phyloP scores from a whole-genome alignment of 2,113 vertebrate genomes.

The Nesospiza acunhae region DNA sequence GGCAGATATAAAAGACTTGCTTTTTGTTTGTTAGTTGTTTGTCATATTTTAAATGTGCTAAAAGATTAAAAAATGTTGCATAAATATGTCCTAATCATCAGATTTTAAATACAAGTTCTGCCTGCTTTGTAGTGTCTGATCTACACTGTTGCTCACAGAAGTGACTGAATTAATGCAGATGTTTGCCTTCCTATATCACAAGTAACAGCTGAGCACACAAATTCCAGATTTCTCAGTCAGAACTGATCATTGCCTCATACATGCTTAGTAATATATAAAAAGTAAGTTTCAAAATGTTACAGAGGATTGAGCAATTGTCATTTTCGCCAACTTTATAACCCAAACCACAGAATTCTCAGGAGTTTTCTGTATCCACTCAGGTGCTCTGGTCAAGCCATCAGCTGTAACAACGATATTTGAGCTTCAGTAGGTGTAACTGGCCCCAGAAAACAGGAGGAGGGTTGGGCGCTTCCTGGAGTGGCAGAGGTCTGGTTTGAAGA shows the following conservation, averaged over 20 bases:
- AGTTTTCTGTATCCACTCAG: background rate
- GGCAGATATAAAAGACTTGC: background rate
- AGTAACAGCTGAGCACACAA: slow-evolving; percentile 26
- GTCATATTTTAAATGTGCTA: background rate
- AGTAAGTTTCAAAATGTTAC: background rate
- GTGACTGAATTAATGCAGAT: background rate
- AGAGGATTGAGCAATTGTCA: background rate
- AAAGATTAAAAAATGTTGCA: background rate
- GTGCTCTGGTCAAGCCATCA: background rate
- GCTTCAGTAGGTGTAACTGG: background rate
- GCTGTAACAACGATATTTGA: background rate
- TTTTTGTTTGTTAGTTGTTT: background rate
- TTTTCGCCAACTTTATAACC: background rate
- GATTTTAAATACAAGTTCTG: background rate
- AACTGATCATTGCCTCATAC: background rate
- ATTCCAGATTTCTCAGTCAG: background rate
- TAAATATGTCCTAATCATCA: background rate
- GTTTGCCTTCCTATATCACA: background rate
- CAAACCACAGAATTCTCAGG: background rate
- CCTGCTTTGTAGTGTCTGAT: background rate
- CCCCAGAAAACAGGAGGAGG: background rate
- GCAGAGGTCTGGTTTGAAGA: background rate
- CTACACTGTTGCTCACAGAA: background rate
- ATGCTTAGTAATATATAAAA: background rate
- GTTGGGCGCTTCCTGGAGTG: background rate